phyloP scores from a whole-genome alignment of 2,797 vertebrate species.

The Gallinago stenura region DNA sequence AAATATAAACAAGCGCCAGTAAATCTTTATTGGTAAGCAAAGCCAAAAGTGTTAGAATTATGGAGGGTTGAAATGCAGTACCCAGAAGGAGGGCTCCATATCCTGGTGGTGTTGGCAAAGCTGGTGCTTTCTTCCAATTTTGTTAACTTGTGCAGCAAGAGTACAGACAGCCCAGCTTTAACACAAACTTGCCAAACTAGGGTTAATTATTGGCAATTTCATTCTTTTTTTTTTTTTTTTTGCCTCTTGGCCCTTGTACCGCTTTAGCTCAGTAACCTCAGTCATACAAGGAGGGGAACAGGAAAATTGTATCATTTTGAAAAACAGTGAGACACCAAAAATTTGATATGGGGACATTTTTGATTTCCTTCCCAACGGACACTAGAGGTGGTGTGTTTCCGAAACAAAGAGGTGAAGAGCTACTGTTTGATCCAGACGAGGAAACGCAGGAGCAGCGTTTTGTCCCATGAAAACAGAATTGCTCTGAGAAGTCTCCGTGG shows the following conservation, averaged over 20 bases:
- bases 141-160: background rate
- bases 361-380: background rate
- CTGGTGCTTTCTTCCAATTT: background rate
- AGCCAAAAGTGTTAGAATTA: background rate
- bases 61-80: background rate
- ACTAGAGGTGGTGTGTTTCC: background rate
- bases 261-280: background rate
- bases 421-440: background rate
- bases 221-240: background rate
- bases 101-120: background rate
- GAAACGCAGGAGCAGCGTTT: background rate
- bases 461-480: background rate
- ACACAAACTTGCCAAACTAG: background rate
- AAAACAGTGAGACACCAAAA: background rate
- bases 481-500: background rate
- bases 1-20: conserved; percentile 2
- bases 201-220: background rate
- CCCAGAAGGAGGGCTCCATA: background rate
- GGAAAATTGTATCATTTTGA: background rate
- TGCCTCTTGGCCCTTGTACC: background rate
- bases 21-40: conserved; percentile 21
- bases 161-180: background rate
- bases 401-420: background rate
- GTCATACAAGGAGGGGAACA: background rate
- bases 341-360: background rate